Base-by-base conservation (phyloP, 2,797 vertebrate species). In the Pipistrellus pygmaeus region DNA sequence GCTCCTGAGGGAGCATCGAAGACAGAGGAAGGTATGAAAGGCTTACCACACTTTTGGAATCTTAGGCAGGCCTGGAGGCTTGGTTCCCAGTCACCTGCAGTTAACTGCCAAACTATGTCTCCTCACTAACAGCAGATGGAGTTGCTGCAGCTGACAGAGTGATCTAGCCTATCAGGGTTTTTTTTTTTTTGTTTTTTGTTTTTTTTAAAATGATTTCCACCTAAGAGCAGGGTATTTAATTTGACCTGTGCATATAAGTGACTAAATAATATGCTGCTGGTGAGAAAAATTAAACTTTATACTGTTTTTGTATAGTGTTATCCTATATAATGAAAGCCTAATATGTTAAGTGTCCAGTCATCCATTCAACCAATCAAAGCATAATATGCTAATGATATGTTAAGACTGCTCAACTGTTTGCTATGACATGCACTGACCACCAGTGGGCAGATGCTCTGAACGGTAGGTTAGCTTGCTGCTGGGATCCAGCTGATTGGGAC, bases 191-290 rank as follows among this genome's bases (percentile, higher is more conserved):
- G 3, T 18, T 48, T 17, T 41, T 41, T 41, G 6, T 41, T 41
- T 41, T 41, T 6, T 41, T 41, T 41, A 7, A 1, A 41, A 1
- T 32, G 46, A 2, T 10, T 12, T 44, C 5, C 23, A 21, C 3
- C 23, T 92, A 32, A 78, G n/a, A 95, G 95, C 2, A 81, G 46
- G 30, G 41, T 53, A 46, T 75, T 46, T 85, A 8, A 68, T 78
- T 90, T 76, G 71, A 78, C 25, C 20, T 17, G 3, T 46, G 66
- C 44, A 25, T 32, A 4, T 51, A 48, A 75, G 41, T 14, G 9
- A 75, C 11, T 69, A 5, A 35, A 57, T 8, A 81, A 80, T 51
- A 44, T 35, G 20, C 10, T 66, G 2, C 11, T 83, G 1, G 21
- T 68, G 18, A 35, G 75, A 66, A 9, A 53, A 76, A 44, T 75